Percentiles rank a stretch among this genome's conserved stretches.
phyloP scores from a whole-genome alignment of 2,797 vertebrate species.

The Hapalemur alaotrensis region DNA sequence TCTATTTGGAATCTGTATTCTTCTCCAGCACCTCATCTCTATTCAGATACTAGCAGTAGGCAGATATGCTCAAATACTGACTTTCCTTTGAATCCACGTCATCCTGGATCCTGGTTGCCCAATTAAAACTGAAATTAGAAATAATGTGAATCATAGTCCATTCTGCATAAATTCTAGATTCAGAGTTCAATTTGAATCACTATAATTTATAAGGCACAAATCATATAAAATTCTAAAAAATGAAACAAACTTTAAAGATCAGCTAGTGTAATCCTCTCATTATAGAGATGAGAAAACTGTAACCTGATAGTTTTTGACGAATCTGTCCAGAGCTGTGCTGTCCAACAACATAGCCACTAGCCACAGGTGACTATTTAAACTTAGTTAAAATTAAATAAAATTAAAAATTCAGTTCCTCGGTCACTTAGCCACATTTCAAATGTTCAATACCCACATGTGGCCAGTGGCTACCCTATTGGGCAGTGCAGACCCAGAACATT shows the following conservation, averaged over 20 bases:
- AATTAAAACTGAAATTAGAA: conserved; percentile 56
- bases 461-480: neutral
- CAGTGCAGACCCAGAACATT: neutral
- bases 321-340: neutral
- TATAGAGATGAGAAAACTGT: neutral
- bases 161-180: conserved; percentile 31
- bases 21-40: neutral
- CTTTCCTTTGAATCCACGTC: conserved; percentile 43
- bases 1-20: conserved; percentile 13
- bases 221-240: neutral
- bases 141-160: conserved; percentile 34
- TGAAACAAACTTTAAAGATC: neutral
- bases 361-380: neutral
- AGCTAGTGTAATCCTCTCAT: neutral
- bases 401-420: neutral
- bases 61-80: conserved; percentile 12
- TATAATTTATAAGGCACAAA: neutral
- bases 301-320: neutral
- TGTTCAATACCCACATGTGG: neutral
- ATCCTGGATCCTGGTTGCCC: conserved; percentile 16
- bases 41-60: neutral
- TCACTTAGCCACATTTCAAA: neutral
- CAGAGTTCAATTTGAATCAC: conserved; percentile 5
- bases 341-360: neutral
- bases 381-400: conserved; percentile 18